phyloP scores from a whole-genome alignment of 2,888 invertebrate species.

The Agrotis puta region DNA sequence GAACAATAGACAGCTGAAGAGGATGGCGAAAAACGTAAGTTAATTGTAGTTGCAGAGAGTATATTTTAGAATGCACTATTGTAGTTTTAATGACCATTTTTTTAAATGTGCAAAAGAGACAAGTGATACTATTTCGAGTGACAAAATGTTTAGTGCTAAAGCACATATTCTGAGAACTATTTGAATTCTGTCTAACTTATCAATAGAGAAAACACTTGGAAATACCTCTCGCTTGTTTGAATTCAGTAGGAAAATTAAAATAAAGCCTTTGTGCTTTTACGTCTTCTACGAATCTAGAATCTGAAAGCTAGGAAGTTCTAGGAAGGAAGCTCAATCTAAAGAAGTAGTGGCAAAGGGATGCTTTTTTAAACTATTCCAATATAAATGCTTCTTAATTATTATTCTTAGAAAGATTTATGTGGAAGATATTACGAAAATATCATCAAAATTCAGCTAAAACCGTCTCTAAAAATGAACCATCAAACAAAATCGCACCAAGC shows the following conservation, averaged over 20 bases:
- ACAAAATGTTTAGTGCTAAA: background rate
- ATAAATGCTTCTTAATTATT: background rate
- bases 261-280: no score
- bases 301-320: no score
- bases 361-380: no score
- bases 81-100: no score
- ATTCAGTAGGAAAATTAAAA: no score
- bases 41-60: background rate
- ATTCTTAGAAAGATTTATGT: background rate
- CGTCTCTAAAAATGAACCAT: background rate
- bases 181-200: background rate
- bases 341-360: no score
- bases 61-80: background rate
- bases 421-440: no score
- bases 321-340: no score
- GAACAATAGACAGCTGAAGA: conserved; percentile 95
- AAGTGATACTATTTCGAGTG: background rate
- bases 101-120: no score
- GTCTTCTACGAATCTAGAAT: no score
- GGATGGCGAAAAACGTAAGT: conserved; percentile 95
- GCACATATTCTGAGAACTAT: background rate
- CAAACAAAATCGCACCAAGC: conserved; percentile 12
- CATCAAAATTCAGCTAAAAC: background rate
- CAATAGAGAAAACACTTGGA: background rate
- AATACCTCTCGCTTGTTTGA: background rate